phyloP scores from a whole-genome alignment of 2,888 invertebrate genomes.

The Pollenia labialis region DNA sequence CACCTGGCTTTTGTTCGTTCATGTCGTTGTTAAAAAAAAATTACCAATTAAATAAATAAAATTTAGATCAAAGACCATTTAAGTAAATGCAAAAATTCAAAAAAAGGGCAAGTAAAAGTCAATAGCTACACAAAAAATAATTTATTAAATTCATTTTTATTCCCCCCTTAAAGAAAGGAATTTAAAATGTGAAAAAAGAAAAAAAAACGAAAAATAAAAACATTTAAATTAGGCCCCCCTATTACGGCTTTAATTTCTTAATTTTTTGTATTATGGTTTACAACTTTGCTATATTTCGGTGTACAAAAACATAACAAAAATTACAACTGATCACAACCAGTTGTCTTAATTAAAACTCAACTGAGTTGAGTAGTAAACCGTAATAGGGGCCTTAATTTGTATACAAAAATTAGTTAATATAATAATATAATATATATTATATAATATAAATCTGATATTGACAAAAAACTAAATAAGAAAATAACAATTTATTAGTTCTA shows the following conservation, averaged over 20 bases:
- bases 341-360: too few species aligned
- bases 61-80: conserved; percentile 50
- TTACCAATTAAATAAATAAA: conserved; percentile 54
- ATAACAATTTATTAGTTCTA: not conserved
- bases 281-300: too few species aligned
- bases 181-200: not conserved
- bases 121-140: conserved; percentile 43
- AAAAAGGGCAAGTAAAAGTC: conserved; percentile 68
- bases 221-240: too few species aligned
- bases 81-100: conserved; percentile 27
- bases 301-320: too few species aligned
- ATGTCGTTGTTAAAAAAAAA: not conserved
- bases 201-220: not conserved
- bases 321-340: too few species aligned
- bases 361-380: too few species aligned
- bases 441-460: not conserved
- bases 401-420: not conserved
- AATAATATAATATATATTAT: too few species aligned
- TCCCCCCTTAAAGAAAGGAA: not conserved
- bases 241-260: too few species aligned
- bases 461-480: not conserved
- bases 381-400: too few species aligned
- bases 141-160: conserved; percentile 28
- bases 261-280: too few species aligned
- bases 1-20: conserved; percentile 25